Conservation (phyloP, 1,140 invertebrate genomes). For the Drosophila setifemur region DNA sequence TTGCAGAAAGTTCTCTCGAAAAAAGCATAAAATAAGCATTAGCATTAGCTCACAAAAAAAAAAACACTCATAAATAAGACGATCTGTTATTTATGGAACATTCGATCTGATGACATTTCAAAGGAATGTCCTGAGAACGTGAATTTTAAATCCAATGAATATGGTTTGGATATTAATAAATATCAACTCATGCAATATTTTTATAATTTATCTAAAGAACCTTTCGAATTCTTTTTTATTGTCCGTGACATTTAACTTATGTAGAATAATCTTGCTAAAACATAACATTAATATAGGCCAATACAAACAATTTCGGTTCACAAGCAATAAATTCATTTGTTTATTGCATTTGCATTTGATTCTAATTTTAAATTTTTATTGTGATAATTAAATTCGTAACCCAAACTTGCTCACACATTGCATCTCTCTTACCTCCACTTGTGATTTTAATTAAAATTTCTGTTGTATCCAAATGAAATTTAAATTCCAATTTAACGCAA, state of each 20-base stretch:
- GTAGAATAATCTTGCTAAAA: too few species aligned
- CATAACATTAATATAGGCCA: background rate
- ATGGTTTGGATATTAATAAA: too few species aligned
- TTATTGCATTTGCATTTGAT: slow-evolving; percentile 6
- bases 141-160: too few species aligned
- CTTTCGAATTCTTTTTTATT: too few species aligned
- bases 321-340: slow-evolving; percentile 5
- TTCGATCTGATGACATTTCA: too few species aligned
- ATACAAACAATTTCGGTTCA: background rate
- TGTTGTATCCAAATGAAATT: slow-evolving; percentile 22
- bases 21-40: slow-evolving; percentile 11
- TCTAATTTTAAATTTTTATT: background rate
- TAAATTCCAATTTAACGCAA: slow-evolving; percentile 8
- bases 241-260: too few species aligned
- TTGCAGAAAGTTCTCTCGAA: slow-evolving; percentile 1
- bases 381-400: slow-evolving; percentile 9
- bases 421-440: slow-evolving; percentile 39
- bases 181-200: too few species aligned
- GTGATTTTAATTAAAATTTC: slow-evolving; percentile 14
- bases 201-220: too few species aligned
- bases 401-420: slow-evolving; percentile 7
- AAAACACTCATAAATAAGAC: background rate
- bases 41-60: background rate
- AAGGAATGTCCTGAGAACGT: too few species aligned
- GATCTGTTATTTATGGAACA: background rate